Evolutionary conservation across 2,888 invertebrate genomes (phyloP).

Genomic region (Chaetoderma sp.): DNA sequence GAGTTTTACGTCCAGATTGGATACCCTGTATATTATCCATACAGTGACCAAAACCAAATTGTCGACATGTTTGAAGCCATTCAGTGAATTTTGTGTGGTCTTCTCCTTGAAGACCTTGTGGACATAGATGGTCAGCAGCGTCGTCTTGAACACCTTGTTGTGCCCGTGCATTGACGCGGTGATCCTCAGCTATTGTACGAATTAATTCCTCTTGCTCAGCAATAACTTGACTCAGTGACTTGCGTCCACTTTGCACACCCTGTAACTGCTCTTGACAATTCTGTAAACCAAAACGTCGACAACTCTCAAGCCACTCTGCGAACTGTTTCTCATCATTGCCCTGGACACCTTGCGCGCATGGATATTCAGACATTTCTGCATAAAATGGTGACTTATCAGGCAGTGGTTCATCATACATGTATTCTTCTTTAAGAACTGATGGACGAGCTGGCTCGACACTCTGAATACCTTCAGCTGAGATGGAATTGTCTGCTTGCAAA

Average conservation of each 20-base stretch:
- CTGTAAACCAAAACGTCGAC: conserved; percentile 50
- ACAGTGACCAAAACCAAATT: conserved; percentile 54
- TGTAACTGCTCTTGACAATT: conserved; percentile 52
- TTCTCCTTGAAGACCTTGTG: conserved; percentile 63
- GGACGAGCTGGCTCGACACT: too few relatives aligned
- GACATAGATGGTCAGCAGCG: conserved; percentile 35
- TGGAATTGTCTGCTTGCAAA: too few relatives aligned
- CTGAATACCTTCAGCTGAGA: too few relatives aligned
- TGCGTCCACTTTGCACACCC: conserved; percentile 46
- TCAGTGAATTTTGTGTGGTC: conserved; percentile 56
- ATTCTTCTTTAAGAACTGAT: too few relatives aligned
- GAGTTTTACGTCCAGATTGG: conserved; percentile 47
- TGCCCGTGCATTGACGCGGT: background rate
- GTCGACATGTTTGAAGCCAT: conserved; percentile 60
- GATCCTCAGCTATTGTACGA: conserved; percentile 37
- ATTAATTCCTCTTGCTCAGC: conserved; percentile 58
- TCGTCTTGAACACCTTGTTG: too few relatives aligned
- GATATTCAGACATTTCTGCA: too few relatives aligned
- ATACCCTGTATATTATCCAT: conserved; percentile 45
- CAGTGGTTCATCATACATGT: too few relatives aligned
- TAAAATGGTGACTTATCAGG: too few relatives aligned
- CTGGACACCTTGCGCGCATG: conserved; percentile 63
- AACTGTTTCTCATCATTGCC: conserved; percentile 58
- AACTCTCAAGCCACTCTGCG: conserved; percentile 60
- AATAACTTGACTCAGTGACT: conserved; percentile 54